Evolutionary conservation across 2,888 invertebrate genomes (phyloP), one percentile per base, ranked within the genome.

Genomic region (Lasioglossum oenotherae): DNA sequence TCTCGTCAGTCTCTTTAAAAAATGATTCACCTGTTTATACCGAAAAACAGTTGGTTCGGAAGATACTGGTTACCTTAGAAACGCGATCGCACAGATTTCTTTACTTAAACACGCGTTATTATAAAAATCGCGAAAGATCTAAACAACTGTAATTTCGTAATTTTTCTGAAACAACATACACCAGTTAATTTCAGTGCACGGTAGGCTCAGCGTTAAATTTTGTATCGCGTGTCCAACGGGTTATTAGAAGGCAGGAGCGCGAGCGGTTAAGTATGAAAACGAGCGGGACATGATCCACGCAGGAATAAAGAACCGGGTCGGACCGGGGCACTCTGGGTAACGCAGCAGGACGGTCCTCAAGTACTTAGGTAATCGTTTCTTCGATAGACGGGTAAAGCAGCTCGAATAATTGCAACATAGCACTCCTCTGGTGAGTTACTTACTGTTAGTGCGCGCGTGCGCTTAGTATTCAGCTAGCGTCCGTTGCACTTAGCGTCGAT

Each of bases 401-500:
- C 35, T 69, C 69, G 69, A 69, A 38, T 69, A 69, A 69, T 69
- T 69, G 35, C 69, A 69, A 69, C 27, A 23, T 38, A 4, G 38
- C 69, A 10, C 38, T 38, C n/a, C 67, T 35, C 35, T n/a, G n/a
- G n/a, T 12, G 35, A 38, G 38, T 69, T 69, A 23, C 12, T 69
- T 38, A 38, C 19, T 31, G 19, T 16, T 19, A 14, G 60, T 14
- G 60, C 6, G 31, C 16, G 38, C 4, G 23, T 19, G 35, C 35
- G 16, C 38, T 38, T 8, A 23, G n/a, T 38, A 69, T 23, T 69
- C 69, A 38, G 38, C 19, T 0, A 38, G 38, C 19, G 69, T 69
- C 38, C 38, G 35, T 69, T 5, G 69, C 69, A 38, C 69, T 69
- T 69, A 69, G 4, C 38, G 38, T 38, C 69, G 12, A 69, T 69